Conservation (phyloP, 2,113 vertebrate genomes). For the Channa argus region DNA sequence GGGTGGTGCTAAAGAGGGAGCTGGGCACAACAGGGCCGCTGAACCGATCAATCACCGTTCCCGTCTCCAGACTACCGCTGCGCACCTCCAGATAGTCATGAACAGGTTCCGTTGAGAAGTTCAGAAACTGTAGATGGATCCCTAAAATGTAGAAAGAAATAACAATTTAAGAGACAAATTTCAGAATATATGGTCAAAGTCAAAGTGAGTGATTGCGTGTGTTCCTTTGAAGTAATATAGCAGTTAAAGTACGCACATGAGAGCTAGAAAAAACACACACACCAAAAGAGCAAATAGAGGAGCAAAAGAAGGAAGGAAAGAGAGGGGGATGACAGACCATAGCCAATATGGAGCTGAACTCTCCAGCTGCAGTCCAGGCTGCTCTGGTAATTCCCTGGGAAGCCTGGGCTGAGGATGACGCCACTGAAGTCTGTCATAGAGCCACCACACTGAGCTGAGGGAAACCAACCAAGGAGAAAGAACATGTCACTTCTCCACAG, state of each 20-base stretch:
- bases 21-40: constrained; percentile 91
- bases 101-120: constrained; percentile 98
- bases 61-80: constrained; percentile 90
- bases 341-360: constrained; percentile 92
- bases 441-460: constrained; percentile 94
- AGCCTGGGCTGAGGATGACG: constrained; percentile 96
- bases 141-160: constrained; percentile 81
- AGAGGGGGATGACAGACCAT: constrained; percentile 84
- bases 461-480: constrained; percentile 73
- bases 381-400: constrained; percentile 97
- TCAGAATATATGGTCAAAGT: constrained; percentile 8
- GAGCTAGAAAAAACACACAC: constrained; percentile 1
- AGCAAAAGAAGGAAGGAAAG: neutral
- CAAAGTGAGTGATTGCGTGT: neutral
- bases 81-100: constrained; percentile 97
- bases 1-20: constrained; percentile 95
- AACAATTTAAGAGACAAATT: constrained; percentile 2
- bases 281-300: neutral
- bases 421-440: constrained; percentile 92
- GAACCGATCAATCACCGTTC: constrained; percentile 92
- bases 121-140: constrained; percentile 95
- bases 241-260: neutral
- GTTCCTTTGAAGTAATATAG: neutral
- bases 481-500: constrained; percentile 66
- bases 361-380: constrained; percentile 97